A percentile compares a stretch with the other conserved stretches of the same genome.
Evolutionary conservation across 2,888 invertebrate genomes (phyloP).

Genomic region (Eretmocerus hayati): DNA sequence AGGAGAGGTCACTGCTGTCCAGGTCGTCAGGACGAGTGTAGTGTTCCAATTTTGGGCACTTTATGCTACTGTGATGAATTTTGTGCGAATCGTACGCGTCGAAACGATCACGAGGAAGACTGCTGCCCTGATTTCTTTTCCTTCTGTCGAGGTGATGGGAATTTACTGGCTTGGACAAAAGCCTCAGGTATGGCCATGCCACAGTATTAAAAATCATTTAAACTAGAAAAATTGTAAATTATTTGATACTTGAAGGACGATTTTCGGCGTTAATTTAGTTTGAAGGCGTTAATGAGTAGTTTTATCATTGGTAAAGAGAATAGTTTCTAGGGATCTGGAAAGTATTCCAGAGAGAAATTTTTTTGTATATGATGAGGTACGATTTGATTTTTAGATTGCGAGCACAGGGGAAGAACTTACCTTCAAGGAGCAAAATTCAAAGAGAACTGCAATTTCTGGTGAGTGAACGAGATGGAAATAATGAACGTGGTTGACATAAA

Average conservation of each 20-base stretch:
- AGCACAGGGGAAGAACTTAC: constrained; percentile 51
- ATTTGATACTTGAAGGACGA: neutral
- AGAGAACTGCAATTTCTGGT: constrained; percentile 73
- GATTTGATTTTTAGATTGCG: constrained; percentile 47
- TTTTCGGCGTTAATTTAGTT: too few species aligned
- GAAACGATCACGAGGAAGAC: too few species aligned
- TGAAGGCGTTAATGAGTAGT: too few species aligned
- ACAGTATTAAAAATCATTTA: too few species aligned
- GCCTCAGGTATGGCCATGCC: too few species aligned
- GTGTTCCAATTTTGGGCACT: constrained; percentile 71
- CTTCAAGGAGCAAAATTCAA: constrained; percentile 50
- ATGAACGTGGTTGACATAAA: neutral
- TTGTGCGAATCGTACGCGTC: constrained; percentile 61
- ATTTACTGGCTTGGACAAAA: neutral
- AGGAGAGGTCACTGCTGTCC: constrained; percentile 58
- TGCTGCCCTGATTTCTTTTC: constrained; percentile 89
- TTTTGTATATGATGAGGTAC: too few species aligned
- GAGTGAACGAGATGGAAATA: constrained; percentile 27
- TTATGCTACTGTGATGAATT: constrained; percentile 93
- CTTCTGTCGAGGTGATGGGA: constrained; percentile 56
- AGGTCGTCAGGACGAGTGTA: constrained; percentile 72
- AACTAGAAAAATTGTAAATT: too few species aligned
- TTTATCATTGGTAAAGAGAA: too few species aligned
- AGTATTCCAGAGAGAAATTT: too few species aligned
- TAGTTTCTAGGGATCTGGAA: too few species aligned